Percentiles rank a stretch among this genome's conserved stretches.
Conservation (phyloP, 2,797 vertebrate species). For the Ptychadena robeensis region DNA sequence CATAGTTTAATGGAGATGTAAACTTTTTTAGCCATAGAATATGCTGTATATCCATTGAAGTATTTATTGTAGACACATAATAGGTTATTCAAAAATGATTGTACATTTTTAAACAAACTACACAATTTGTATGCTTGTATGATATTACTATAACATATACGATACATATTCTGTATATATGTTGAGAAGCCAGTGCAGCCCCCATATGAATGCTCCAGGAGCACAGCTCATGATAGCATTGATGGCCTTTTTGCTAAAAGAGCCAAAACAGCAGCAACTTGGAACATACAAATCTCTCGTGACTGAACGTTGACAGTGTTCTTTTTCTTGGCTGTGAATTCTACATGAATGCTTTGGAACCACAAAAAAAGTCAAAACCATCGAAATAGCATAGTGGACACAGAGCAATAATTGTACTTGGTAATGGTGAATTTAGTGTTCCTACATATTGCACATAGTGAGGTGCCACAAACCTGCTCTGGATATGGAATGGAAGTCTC, state of each 20-base stretch:
- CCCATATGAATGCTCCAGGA: neutral
- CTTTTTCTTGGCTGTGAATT: slow-evolving; percentile 38
- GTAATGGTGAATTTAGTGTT: neutral
- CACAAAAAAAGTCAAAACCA: slow-evolving; percentile 17
- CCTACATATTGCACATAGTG: too few species aligned
- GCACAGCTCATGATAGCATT: slow-evolving; percentile 20
- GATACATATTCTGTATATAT: neutral
- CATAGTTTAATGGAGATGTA: too few species aligned
- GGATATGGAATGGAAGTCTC: neutral
- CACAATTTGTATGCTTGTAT: too few species aligned
- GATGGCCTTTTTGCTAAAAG: slow-evolving; percentile 19
- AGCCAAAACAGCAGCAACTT: slow-evolving; percentile 42
- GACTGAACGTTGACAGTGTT: slow-evolving; percentile 32
- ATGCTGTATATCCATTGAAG: too few species aligned
- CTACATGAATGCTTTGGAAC: slow-evolving; percentile 19
- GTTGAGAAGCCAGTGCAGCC: neutral
- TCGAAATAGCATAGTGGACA: neutral
- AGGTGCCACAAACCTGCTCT: neutral
- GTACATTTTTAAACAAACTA: too few species aligned
- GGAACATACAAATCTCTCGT: slow-evolving; percentile 26
- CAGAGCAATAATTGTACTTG: neutral
- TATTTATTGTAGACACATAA: too few species aligned
- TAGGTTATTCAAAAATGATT: too few species aligned
- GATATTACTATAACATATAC: too few species aligned
- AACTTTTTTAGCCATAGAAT: too few species aligned